Evolutionary conservation across 2,113 vertebrate species (phyloP), one percentile per base, ranked within the genome.

Genomic region (Bagarius yarrelli): DNA sequence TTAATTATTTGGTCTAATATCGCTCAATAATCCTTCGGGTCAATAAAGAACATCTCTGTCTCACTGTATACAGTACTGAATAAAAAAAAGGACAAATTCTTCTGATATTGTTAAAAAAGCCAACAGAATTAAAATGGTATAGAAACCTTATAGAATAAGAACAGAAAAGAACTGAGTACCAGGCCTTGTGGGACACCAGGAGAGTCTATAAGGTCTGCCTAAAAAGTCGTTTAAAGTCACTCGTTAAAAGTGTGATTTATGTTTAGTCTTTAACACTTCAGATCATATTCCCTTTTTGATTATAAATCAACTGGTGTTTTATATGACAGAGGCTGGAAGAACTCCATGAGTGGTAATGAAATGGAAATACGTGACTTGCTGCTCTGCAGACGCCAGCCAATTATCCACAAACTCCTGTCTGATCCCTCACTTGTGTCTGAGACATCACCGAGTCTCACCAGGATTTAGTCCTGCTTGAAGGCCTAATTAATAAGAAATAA

Each of bases 371-470:
- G 80, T 73, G 18, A 83, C 50, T 85, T 16, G 55, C 79, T 81
- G 75, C 74, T 85, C 86, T 86, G 85, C 47, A 87, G 87, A 87
- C n/a, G 85, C 57, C 32, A 84, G 85, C 91, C 91, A 92, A 92
- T 92, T 91, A 92, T 89, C 88, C 36, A 77, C 83, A 76, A 76
- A 88, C 85, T 89, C 87, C 89, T 89, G 89, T 91, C 89, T 87
- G 88, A 89, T 85, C 69, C 56, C 82, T 80, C 66, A 77, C 18
- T 21, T 84, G 81, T 86, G 79, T 32, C 52, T 11, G 60, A 69
- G 61, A 66, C 50, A 30, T 59, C 44, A 25, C 52, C 21, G 78
- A 81, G 40, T 84, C 84, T 85, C 23, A 79, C 81, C 82, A 72
- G 47, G 74, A 61, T 79, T 74, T 36, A 60, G 27, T 52, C 78